Percentiles rank a stretch among this genome's conserved stretches.
These are phyloP conservation scores for Hartigia nigra DNA, from an alignment of 2,888 invertebrate species.

Conservation along the genomic window DNA sequence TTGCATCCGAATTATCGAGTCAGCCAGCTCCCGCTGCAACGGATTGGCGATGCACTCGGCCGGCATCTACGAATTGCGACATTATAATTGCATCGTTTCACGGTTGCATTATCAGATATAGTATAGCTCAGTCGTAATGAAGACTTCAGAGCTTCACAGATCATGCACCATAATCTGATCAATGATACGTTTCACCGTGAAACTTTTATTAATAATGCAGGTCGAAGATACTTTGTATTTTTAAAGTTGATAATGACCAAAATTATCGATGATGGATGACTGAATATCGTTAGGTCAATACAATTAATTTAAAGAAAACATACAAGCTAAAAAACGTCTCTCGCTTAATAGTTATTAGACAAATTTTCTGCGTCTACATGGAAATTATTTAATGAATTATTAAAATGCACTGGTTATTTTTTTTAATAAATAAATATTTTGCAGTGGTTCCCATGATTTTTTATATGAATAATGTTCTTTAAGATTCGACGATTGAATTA, in stretches of 20 bases:
- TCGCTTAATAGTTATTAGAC: no score
- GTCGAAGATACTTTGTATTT: background rate
- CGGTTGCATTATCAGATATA: background rate
- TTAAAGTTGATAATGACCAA: background rate
- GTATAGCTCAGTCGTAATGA: background rate
- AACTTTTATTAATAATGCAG: background rate
- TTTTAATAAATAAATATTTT: background rate
- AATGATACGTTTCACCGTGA: background rate
- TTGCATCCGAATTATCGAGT: conserved; percentile 89
- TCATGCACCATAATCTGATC: background rate
- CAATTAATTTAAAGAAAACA: background rate
- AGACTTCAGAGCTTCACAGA: background rate
- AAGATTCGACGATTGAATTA: background rate
- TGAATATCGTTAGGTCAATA: background rate
- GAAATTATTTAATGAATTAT: background rate
- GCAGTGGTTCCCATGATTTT: background rate
- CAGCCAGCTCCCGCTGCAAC: conserved; percentile 87
- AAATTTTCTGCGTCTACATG: background rate
- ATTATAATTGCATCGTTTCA: conserved; percentile 30
- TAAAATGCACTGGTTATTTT: background rate
- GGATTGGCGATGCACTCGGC: conserved; percentile 80
- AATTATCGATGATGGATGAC: background rate
- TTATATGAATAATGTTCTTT: background rate
- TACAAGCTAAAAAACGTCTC: background rate
- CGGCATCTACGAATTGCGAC: conserved; percentile 70